These are phyloP conservation scores for Drosophila nasuta DNA, from an alignment of 1,140 invertebrate species.

Conservation along the genomic window DNA sequence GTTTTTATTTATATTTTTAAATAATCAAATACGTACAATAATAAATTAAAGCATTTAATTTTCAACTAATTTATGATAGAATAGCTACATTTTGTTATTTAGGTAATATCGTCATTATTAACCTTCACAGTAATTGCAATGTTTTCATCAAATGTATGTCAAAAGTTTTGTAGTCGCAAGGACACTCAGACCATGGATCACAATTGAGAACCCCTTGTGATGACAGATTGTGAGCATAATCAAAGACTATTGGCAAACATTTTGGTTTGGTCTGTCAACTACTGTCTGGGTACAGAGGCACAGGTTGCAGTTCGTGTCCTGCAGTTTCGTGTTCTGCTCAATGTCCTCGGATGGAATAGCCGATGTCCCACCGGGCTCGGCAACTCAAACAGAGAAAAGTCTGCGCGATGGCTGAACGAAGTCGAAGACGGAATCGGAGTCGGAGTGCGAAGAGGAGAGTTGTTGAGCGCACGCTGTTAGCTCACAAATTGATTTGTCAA, in stretches of 20 bases:
- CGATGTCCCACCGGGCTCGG: conserved; percentile 56
- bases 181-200: not conserved
- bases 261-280: conserved; percentile 73
- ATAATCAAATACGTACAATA: too few species aligned
- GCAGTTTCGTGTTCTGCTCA: conserved; percentile 19
- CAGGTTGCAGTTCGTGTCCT: conserved; percentile 15
- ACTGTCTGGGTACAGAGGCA: conserved; percentile 36
- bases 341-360: conserved; percentile 36
- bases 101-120: too few species aligned
- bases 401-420: not conserved
- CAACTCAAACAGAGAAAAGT: not conserved
- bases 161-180: not conserved
- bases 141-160: too few species aligned
- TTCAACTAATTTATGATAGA: too few species aligned
- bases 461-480: conserved; percentile 72
- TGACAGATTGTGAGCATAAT: conserved; percentile 43
- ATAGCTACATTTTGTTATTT: too few species aligned
- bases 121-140: too few species aligned
- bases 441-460: conserved; percentile 1
- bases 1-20: too few species aligned
- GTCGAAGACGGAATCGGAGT: not conserved
- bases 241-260: conserved; percentile 68
- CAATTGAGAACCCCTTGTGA: conserved; percentile 22
- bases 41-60: too few species aligned
- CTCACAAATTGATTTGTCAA: conserved; percentile 80